A percentile compares a stretch with the other conserved stretches of the same genome.
These are phyloP conservation scores for Notamacropus eugenii DNA, from an alignment of 2,797 vertebrate species.

Conservation along the genomic window DNA sequence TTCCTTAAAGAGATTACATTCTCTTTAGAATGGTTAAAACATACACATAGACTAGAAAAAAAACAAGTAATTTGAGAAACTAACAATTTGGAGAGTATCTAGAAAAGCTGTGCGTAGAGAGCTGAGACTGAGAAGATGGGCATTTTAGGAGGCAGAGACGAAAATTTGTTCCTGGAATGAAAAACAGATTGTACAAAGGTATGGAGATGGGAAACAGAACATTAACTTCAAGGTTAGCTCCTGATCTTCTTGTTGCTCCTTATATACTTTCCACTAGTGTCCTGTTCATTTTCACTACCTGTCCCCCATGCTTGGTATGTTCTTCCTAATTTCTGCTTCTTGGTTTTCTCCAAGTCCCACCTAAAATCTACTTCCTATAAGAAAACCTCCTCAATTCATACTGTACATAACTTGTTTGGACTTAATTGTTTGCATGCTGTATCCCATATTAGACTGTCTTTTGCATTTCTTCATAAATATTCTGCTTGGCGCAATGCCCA, in stretches of 20 bases:
- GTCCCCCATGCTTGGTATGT: background rate
- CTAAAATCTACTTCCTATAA: background rate
- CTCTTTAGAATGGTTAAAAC: background rate
- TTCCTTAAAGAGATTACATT: background rate
- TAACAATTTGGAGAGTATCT: background rate
- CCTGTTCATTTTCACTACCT: background rate
- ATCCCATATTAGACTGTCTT: background rate
- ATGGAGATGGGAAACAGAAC: background rate
- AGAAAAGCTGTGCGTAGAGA: background rate
- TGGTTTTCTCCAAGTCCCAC: background rate
- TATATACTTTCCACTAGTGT: background rate
- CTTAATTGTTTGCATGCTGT: background rate
- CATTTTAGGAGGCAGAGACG: background rate
- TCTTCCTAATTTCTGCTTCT: background rate
- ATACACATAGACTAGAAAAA: background rate
- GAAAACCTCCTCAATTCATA: background rate
- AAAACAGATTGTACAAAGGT: background rate
- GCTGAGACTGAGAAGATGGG: background rate
- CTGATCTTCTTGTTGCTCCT: background rate
- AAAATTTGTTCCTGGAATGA: background rate
- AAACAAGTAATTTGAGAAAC: background rate
- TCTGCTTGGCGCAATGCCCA: background rate
- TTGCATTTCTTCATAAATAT: background rate
- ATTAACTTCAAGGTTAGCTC: background rate
- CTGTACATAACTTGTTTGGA: too few relatives aligned